phyloP scores from a whole-genome alignment of 2,888 invertebrate genomes.

The Plebejus anna region DNA sequence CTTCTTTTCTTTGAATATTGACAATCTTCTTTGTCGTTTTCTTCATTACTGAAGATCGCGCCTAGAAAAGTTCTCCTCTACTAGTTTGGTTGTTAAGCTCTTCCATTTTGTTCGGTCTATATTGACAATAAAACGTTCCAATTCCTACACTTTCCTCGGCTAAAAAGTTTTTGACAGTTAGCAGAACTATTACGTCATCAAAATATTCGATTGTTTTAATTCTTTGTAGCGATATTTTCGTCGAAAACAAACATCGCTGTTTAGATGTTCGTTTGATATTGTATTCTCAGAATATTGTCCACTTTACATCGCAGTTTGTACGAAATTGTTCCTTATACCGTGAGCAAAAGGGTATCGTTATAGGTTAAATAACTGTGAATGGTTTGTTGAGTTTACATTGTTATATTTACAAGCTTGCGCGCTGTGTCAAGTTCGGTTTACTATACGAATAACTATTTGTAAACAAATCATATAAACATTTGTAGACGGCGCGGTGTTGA shows the following conservation, averaged over 20 bases:
- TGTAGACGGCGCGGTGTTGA: background rate
- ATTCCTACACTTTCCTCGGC: background rate
- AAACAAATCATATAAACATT: background rate
- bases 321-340: background rate
- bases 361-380: background rate
- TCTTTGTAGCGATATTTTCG: constrained; percentile 9
- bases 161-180: background rate
- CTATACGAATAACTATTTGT: constrained; percentile 8
- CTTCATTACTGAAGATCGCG: too few relatives aligned
- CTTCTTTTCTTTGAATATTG: background rate
- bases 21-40: background rate
- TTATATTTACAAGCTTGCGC: constrained; percentile 25
- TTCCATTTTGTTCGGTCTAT: background rate
- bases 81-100: too few relatives aligned
- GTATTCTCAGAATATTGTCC: background rate
- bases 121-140: background rate
- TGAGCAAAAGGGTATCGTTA: background rate
- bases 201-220: background rate
- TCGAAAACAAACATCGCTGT: background rate
- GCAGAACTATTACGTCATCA: background rate
- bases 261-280: background rate
- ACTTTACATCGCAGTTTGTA: background rate
- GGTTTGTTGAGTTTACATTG: background rate
- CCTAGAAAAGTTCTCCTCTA: too few relatives aligned
- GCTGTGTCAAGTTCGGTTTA: constrained; percentile 12